Percentiles rank a stretch among this genome's conserved stretches.
These are phyloP conservation scores for Eulimnadia texana DNA, from an alignment of 1,140 invertebrate genomes.

Conservation along the genomic window DNA sequence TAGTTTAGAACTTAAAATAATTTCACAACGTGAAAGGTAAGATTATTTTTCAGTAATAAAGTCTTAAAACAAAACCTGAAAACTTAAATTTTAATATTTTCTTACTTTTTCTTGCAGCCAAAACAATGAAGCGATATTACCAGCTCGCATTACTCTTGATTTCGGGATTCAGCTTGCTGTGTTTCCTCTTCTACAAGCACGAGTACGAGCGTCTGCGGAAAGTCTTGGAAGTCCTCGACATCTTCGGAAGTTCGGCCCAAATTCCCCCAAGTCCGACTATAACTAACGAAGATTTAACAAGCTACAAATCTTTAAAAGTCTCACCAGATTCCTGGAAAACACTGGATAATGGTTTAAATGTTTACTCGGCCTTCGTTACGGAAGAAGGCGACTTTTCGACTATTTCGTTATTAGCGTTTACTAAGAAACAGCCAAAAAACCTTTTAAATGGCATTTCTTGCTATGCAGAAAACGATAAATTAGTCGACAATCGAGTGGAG, in stretches of 20 bases:
- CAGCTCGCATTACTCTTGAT: conserved; percentile 48
- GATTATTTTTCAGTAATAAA: too few species aligned
- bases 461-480: not conserved
- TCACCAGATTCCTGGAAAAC: conserved; percentile 1
- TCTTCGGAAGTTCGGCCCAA: conserved; percentile 38
- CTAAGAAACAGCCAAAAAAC: not conserved
- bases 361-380: not conserved
- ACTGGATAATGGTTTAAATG: not conserved
- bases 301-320: not conserved
- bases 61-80: too few species aligned
- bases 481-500: not conserved
- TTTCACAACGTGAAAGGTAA: too few species aligned
- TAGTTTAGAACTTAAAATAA: too few species aligned
- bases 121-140: conserved; percentile 54
- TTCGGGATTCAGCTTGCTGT: conserved; percentile 46
- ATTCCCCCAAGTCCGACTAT: not conserved
- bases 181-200: conserved; percentile 55
- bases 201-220: conserved; percentile 57
- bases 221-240: conserved; percentile 58
- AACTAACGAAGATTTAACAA: too few species aligned
- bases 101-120: too few species aligned
- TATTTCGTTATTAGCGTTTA: not conserved
- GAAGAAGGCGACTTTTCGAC: not conserved
- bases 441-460: not conserved
- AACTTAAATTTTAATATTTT: too few species aligned